A percentile compares a stretch with the other conserved stretches of the same genome.
Conservation (phyloP, 1,140 invertebrate genomes). For the Drosophila orosa region DNA sequence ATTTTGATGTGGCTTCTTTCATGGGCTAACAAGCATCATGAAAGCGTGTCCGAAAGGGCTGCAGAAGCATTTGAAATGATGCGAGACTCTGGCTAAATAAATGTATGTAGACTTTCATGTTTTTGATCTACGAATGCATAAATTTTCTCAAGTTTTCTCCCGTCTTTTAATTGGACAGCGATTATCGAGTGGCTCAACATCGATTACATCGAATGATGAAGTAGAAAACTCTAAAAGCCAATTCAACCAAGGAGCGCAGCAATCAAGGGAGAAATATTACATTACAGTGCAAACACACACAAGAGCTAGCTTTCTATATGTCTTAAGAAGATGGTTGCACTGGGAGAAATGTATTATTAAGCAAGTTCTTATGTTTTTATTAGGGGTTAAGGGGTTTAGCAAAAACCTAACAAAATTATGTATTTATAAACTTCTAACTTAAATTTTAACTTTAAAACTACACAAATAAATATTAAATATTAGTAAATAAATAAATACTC, state of each 20-base stretch:
- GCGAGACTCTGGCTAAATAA: conserved; percentile 35
- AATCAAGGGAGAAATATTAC: conserved; percentile 77
- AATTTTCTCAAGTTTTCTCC: conserved; percentile 20
- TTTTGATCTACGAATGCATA: conserved; percentile 44
- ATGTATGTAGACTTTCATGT: conserved; percentile 11
- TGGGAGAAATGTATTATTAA: neutral
- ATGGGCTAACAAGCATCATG: conserved; percentile 61
- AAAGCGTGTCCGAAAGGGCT: conserved; percentile 74
- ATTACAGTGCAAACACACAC: conserved; percentile 51
- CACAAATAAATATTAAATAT: too few species aligned
- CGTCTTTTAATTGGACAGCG: conserved; percentile 53
- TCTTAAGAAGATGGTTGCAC: neutral
- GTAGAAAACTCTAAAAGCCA: conserved; percentile 46
- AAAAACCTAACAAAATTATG: neutral
- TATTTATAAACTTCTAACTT: neutral
- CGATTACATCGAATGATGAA: conserved; percentile 48
- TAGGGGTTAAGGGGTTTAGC: neutral
- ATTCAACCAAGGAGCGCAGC: conserved; percentile 54
- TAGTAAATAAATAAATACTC: too few species aligned
- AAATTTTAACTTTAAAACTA: too few species aligned
- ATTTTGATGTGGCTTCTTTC: conserved; percentile 58
- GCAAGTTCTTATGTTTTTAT: neutral
- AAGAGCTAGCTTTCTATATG: conserved; percentile 8
- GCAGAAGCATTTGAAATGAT: conserved; percentile 44
- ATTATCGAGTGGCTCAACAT: conserved; percentile 27